These are phyloP conservation scores for Oryzias dopingdopingensis DNA, from an alignment of 2,797 vertebrate species.

Conservation along the genomic window DNA sequence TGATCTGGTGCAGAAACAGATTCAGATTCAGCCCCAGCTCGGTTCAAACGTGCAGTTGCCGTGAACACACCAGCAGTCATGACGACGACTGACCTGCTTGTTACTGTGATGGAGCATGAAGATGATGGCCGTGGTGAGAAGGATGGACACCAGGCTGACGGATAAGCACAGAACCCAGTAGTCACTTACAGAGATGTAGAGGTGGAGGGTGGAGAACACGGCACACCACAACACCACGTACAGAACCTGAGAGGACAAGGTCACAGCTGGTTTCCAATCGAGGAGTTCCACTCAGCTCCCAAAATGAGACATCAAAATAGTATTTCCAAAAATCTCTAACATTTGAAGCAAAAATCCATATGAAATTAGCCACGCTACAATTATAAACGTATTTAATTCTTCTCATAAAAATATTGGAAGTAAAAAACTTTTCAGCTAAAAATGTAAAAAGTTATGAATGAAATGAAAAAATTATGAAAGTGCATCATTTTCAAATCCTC, in stretches of 20 bases:
- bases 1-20: constrained; percentile 66
- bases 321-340: too few species aligned
- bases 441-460: too few species aligned
- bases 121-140: constrained; percentile 72
- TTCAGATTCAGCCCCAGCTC: too few species aligned
- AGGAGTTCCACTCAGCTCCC: background rate
- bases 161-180: constrained; percentile 78
- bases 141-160: constrained; percentile 71
- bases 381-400: too few species aligned
- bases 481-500: too few species aligned
- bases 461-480: too few species aligned
- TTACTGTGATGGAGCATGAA: constrained; percentile 70
- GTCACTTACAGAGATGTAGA: constrained; percentile 59
- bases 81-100: constrained; percentile 57
- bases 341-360: too few species aligned
- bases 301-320: background rate
- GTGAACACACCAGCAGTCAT: background rate
- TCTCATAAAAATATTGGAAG: too few species aligned
- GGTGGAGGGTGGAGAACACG: constrained; percentile 75
- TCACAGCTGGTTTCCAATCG: background rate
- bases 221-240: constrained; percentile 80
- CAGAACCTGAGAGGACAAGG: constrained; percentile 60
- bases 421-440: too few species aligned
- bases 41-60: too few species aligned
- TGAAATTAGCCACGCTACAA: too few species aligned